phyloP scores from a whole-genome alignment of 2,888 invertebrate species.

The Hydrotaea diabolus region DNA sequence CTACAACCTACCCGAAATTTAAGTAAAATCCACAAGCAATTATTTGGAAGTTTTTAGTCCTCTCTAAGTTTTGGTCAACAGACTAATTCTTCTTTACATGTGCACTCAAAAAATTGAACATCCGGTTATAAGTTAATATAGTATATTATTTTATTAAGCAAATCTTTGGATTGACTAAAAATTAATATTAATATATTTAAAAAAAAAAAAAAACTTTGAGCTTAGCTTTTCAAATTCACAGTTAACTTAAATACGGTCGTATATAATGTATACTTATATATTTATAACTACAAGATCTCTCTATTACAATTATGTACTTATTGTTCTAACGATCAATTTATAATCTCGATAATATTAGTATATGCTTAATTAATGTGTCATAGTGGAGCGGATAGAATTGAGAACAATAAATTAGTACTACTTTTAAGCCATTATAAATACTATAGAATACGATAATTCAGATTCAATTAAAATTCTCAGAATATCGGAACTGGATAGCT shows the following conservation, averaged over 20 bases:
- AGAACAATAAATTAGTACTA: conserved; percentile 16
- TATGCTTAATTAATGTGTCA: neutral
- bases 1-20: too few relatives aligned
- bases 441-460: conserved; percentile 2
- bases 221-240: conserved; percentile 19
- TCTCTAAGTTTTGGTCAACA: too few relatives aligned
- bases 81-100: too few relatives aligned
- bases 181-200: conserved; percentile 51
- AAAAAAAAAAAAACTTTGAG: conserved; percentile 14
- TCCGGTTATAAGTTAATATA: too few relatives aligned
- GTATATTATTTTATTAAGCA: conserved; percentile 41
- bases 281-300: conserved; percentile 17
- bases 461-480: conserved; percentile 1
- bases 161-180: conserved; percentile 61
- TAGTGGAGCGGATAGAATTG: conserved; percentile 17
- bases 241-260: conserved; percentile 44
- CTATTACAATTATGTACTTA: neutral
- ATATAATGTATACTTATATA: too few relatives aligned
- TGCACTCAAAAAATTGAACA: too few relatives aligned
- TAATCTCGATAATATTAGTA: neutral
- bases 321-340: conserved; percentile 5
- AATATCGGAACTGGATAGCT: neutral
- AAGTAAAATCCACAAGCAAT: too few relatives aligned
- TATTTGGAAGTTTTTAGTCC: too few relatives aligned
- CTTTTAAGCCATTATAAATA: conserved; percentile 35